Percentiles rank a stretch among this genome's conserved stretches.
phyloP scores from a whole-genome alignment of 2,113 vertebrate genomes.

The Zingel zingel region DNA sequence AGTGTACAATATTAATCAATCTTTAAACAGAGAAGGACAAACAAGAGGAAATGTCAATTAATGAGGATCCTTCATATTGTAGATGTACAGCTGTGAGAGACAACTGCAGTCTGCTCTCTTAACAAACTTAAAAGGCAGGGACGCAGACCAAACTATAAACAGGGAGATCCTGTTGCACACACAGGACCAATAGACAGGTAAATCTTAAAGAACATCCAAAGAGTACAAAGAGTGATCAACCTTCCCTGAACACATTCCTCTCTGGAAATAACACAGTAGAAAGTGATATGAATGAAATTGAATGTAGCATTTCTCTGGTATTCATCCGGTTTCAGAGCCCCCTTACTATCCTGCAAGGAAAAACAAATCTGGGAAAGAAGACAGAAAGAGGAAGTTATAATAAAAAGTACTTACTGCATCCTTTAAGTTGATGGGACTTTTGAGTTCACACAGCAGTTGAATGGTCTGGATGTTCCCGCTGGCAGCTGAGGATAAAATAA shows the following conservation, averaged over 20 bases:
- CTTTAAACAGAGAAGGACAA: constrained; percentile 25
- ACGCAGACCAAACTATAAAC: background rate
- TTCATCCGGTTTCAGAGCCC: constrained; percentile 22
- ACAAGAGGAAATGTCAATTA: constrained; percentile 21
- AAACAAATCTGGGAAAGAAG: constrained; percentile 19
- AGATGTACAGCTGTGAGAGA: constrained; percentile 4
- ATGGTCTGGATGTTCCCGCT: constrained; percentile 88
- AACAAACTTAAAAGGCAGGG: background rate
- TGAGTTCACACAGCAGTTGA: constrained; percentile 92
- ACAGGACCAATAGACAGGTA: background rate
- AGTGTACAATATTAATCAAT: constrained; percentile 37
- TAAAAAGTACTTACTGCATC: constrained; percentile 88
- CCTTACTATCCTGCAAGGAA: constrained; percentile 35
- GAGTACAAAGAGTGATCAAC: background rate
- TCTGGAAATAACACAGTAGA: constrained; percentile 9
- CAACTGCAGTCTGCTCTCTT: background rate
- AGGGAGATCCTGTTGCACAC: background rate
- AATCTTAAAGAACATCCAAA: constrained; percentile 6
- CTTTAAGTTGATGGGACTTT: constrained; percentile 89
- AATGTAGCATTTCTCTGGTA: constrained; percentile 30
- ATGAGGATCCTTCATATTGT: constrained; percentile 5
- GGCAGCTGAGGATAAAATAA: constrained; percentile 80
- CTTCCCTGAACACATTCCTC: constrained; percentile 4
- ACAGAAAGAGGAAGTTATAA: constrained; percentile 9
- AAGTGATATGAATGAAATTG: constrained; percentile 12